Base-by-base conservation (phyloP, 2,797 vertebrate species). In the Fistularia commersonii region DNA sequence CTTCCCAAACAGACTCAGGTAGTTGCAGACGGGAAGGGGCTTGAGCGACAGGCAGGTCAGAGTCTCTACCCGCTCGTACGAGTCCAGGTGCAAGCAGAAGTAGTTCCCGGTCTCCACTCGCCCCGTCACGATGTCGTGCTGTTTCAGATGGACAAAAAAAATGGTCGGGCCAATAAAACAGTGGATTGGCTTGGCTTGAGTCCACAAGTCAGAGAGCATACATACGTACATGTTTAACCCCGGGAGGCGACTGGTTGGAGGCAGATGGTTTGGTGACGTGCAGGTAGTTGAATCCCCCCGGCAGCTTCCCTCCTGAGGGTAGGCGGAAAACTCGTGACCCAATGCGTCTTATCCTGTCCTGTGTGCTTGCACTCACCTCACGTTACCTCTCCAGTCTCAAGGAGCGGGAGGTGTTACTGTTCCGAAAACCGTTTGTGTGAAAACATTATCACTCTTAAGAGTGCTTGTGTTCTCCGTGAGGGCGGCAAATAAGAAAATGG, bases 41-140 rank as follows among this genome's bases (percentile, higher is more conserved):
- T 90, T 80, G 52, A 84, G 84, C 8, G 93, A 95, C 38, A 96
- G 61, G 63, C 97, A 99, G 3, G 93, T 98, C 82, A 99, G 80
- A 13, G 81, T 71, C 45, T 95, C 93, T 68, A 98, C 91, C 71
- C 77, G 57, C 9, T 64, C 79, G 1, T 89, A 79, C 33, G 57
- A 53, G 80, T 87, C 90, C 36, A 96, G 79, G 11, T 88, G 87
- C 33, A 99, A 45, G 40, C 81, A 77, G 87, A 98, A 98, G 84
- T 95, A 98, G 79, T 93, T 87, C 6, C 96, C 95, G 0, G 66
- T 62, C 49, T 81, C 65, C 0, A 72, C 83, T 0, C 57, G 71
- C 1, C 96, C 95, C 0, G 95, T 98, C 48, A 89, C 51, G 0
- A 98, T 65, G 45, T 86, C 83, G 5, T 49, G 41, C 1, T 91